phyloP scores from a whole-genome alignment of 1,140 invertebrate genomes.

The Drosophila cardini region DNA sequence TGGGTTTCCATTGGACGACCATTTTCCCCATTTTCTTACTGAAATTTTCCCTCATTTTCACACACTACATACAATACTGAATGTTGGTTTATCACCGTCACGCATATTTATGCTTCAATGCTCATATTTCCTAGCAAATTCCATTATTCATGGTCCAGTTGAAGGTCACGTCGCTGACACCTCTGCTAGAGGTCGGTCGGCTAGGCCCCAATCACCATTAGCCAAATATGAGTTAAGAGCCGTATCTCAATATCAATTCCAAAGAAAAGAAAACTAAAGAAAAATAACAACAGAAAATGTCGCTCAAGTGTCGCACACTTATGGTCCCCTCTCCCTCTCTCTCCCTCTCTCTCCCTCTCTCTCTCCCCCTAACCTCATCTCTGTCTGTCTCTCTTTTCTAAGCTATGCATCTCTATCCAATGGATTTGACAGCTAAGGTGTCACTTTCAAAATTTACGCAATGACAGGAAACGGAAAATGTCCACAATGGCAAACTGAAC shows the following conservation, averaged over 20 bases:
- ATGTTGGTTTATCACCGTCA: slow-evolving; percentile 34
- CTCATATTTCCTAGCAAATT: slow-evolving; percentile 42
- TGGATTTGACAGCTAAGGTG: slow-evolving; percentile 40
- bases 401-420: slow-evolving; percentile 42
- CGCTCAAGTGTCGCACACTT: slow-evolving; percentile 47
- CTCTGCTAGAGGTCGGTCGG: slow-evolving; percentile 12
- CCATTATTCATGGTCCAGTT: slow-evolving; percentile 62
- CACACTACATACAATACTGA: neutral
- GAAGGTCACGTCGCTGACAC: slow-evolving; percentile 53
- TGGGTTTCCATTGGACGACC: slow-evolving; percentile 1
- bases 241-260: slow-evolving; percentile 51
- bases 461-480: slow-evolving; percentile 55
- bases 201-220: slow-evolving; percentile 26
- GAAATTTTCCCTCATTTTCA: slow-evolving; percentile 21
- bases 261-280: slow-evolving; percentile 6
- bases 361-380: neutral
- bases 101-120: slow-evolving; percentile 30
- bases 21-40: slow-evolving; percentile 11
- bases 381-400: neutral
- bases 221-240: slow-evolving; percentile 48
- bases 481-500: slow-evolving; percentile 48
- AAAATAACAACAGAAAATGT: slow-evolving; percentile 32
- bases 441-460: slow-evolving; percentile 63
- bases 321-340: neutral
- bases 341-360: neutral